Evolutionary conservation across 2,113 vertebrate species (phyloP).

Genomic region (Sarotherodon lohbergeri): DNA sequence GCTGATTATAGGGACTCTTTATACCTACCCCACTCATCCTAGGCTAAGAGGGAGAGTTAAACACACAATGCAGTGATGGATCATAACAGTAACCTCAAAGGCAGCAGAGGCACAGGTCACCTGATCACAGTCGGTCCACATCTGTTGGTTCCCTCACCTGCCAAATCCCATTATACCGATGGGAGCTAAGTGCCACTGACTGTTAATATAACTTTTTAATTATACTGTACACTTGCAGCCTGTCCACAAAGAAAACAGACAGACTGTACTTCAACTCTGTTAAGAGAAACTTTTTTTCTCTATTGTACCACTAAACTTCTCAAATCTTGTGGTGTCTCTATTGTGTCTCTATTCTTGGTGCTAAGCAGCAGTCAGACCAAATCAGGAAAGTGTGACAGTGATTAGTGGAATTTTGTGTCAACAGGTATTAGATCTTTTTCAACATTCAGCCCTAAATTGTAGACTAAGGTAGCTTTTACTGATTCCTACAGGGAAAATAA

Average conservation of each 20-base stretch:
- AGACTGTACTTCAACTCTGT: not conserved
- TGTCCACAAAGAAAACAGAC: not conserved
- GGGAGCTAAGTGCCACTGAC: too few relatives aligned
- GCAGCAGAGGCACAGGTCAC: not conserved
- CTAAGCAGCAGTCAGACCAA: not conserved
- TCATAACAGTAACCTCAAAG: rapidly evolving
- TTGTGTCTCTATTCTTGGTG: not conserved
- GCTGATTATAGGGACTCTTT: not conserved
- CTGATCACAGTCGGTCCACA: not conserved
- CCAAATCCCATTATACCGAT: not conserved
- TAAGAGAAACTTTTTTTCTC: not conserved
- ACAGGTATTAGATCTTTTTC: rapidly evolving
- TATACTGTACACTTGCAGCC: not conserved
- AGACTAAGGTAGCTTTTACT: not conserved
- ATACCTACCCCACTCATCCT: too few relatives aligned
- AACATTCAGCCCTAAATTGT: not conserved
- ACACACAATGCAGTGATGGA: not conserved
- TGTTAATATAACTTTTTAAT: too few relatives aligned
- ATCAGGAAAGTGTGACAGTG: not conserved
- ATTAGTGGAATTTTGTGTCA: not conserved
- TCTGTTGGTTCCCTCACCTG: not conserved
- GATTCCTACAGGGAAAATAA: not conserved
- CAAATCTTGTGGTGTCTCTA: not conserved
- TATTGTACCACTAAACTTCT: not conserved
- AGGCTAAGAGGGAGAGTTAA: not conserved